A percentile compares a stretch with the other conserved stretches of the same genome.
Conservation (phyloP, 2,888 invertebrate species). For the Stenoptilia bipunctidactyla region DNA sequence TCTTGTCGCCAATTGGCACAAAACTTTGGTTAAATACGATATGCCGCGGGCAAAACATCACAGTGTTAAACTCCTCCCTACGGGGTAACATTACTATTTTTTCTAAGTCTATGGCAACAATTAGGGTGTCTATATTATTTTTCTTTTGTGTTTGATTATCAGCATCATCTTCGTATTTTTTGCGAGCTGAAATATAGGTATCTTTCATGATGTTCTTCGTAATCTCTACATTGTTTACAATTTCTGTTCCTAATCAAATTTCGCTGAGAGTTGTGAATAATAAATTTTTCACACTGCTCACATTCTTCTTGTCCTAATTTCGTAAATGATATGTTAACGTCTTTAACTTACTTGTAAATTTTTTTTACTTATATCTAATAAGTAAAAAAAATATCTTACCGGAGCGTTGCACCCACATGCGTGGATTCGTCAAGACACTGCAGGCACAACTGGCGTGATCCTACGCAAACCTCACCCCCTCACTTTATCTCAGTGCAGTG, state of each 20-base stretch:
- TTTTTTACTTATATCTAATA: no score
- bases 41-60: constrained; percentile 17
- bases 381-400: no score
- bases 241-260: constrained; percentile 10
- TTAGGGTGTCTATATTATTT: constrained; percentile 6
- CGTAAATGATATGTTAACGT: no score
- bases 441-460: no score
- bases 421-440: no score
- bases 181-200: constrained; percentile 9
- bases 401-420: no score
- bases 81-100: constrained; percentile 22
- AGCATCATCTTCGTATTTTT: constrained; percentile 11
- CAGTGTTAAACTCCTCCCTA: constrained; percentile 18
- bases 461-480: no score
- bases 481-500: no score
- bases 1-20: constrained; percentile 7
- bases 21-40: constrained; percentile 10
- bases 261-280: no score
- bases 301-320: no score
- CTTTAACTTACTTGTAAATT: no score
- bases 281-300: no score
- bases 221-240: constrained; percentile 9
- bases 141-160: constrained; percentile 2
- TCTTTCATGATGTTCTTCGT: constrained; percentile 8
- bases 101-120: constrained; percentile 13